phyloP scores from a whole-genome alignment of 2,888 invertebrate species.

The Polymixis lichenea region DNA sequence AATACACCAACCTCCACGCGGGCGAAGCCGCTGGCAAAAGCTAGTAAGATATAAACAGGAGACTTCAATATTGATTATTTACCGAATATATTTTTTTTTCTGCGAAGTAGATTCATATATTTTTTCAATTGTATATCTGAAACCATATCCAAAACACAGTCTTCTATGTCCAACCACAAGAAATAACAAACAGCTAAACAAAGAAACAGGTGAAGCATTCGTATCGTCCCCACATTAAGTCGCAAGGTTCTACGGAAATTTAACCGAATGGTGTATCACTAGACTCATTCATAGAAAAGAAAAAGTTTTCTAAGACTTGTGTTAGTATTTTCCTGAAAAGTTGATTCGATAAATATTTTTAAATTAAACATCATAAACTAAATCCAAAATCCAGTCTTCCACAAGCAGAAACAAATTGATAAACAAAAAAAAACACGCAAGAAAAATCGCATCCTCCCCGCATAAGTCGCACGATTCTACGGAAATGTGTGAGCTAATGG shows the following conservation, averaged over 20 bases:
- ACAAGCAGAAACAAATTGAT: neutral
- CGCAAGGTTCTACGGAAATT: too few species aligned
- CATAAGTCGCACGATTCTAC: conserved; percentile 32
- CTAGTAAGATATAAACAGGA: neutral
- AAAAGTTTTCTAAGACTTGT: neutral
- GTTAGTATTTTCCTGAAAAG: neutral
- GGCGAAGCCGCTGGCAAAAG: too few species aligned
- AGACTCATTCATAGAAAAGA: neutral
- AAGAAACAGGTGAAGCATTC: too few species aligned
- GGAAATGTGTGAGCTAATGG: conserved; percentile 55
- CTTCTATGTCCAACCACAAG: too few species aligned
- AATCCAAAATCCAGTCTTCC: neutral
- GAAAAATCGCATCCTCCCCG: conserved; percentile 19
- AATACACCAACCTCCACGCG: too few species aligned
- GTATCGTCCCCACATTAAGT: too few species aligned
- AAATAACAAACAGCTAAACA: too few species aligned
- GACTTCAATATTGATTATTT: neutral
- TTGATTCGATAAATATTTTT: neutral
- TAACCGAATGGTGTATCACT: too few species aligned
- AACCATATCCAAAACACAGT: too few species aligned
- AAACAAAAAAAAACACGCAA: conserved; percentile 4
- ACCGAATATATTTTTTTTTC: too few species aligned
- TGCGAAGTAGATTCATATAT: too few species aligned
- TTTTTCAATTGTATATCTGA: too few species aligned
- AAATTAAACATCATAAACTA: neutral